Base-by-base conservation (phyloP, 2,113 vertebrate genomes). In the Amazona guildingii region DNA sequence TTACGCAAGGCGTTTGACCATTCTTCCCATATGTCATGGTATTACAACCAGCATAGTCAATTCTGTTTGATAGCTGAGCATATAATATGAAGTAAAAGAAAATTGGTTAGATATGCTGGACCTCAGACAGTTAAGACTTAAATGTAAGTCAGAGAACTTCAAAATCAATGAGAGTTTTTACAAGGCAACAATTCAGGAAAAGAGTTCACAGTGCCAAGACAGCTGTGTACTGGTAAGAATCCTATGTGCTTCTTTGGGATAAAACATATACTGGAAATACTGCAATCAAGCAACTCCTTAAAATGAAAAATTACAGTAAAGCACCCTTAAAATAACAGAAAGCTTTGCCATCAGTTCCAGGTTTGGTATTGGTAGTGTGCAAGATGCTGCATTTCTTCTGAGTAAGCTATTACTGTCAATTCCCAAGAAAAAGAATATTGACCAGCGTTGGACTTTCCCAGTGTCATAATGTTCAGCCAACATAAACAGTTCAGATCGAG, bases 131-230 rank as follows among this genome's bases (percentile, higher is more conserved):
- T 92, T 85, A 87, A 94, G 95, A 86, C 95, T 96, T 95, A 96
- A 87, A 95, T 96, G 74, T 84, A 96, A 97, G 95, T 94, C 95
- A 89, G 94, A 96, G 80, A 96, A 95, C 88, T 96, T 95, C 92
- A 96, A 93, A 95, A 97, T 95, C 95, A 95, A 95, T 96, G 94
- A 68, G 92, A 95, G 17, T 89, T 97, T 97, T 97, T 96, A 96
- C 96, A 96, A 92, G 92, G 88, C 95, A 94, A 91, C 95, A 96
- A 96, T 82, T 96, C 96, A 96, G 70, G 80, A 64, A 59, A 64
- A 64, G 91, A 76, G 77, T 77, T 94, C 37, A 12, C 57, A 29
- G 66, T 87, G 95, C 96, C 95, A 94, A 97, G 96, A 94, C 96
- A 96, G 90, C 96, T 96, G 95, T 93, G 94, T 82, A 66, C 73